Percentiles rank a stretch among this genome's conserved stretches.
phyloP scores from a whole-genome alignment of 2,888 invertebrate genomes.

The Eulithis prunata region DNA sequence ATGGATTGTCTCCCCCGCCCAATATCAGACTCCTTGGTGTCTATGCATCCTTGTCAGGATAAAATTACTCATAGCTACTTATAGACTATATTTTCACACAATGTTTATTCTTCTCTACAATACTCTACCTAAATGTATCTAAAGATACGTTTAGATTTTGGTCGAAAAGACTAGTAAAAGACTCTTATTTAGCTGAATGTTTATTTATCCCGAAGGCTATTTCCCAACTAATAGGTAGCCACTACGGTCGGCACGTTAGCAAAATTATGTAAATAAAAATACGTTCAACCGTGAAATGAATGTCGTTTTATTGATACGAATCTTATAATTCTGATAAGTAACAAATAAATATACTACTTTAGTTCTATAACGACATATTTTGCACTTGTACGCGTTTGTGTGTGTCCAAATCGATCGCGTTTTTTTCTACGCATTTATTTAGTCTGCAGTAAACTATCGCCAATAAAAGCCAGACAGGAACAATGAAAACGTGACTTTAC shows the following conservation, averaged over 20 bases:
- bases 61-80: too few species aligned
- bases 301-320: neutral
- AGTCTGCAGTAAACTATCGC: neutral
- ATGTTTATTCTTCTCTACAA: too few species aligned
- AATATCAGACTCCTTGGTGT: too few species aligned
- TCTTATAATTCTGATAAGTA: neutral
- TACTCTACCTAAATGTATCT: too few species aligned
- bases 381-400: neutral
- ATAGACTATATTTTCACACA: too few species aligned
- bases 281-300: neutral
- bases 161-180: neutral
- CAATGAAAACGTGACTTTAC: conserved; percentile 58
- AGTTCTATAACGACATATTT: too few species aligned
- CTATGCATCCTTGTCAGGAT: too few species aligned
- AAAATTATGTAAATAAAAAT: conserved; percentile 3
- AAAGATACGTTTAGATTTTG: too few species aligned
- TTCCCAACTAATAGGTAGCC: neutral
- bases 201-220: neutral
- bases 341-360: too few species aligned
- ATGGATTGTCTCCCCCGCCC: too few species aligned
- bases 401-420: neutral
- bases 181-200: neutral
- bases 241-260: too few species aligned
- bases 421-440: conserved; percentile 1
- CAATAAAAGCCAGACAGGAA: conserved; percentile 39